Percentiles rank a stretch among this genome's conserved stretches.
Conservation (phyloP, 2,113 vertebrate genomes). For the Aplodontia rufa region DNA sequence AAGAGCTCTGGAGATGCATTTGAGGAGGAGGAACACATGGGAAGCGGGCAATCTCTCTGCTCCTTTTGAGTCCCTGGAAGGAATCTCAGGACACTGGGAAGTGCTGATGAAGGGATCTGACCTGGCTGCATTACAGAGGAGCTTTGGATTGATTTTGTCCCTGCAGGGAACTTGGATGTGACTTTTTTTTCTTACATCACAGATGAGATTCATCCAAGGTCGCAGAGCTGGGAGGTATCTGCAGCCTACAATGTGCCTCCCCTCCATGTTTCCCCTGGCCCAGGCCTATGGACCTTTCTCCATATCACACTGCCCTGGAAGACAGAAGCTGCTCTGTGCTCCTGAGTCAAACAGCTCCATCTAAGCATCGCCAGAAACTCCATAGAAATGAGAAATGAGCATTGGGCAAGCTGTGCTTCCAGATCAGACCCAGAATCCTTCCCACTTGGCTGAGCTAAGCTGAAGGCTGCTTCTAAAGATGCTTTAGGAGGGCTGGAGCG, state of each 20-base stretch:
- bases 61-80: not conserved
- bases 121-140: not conserved
- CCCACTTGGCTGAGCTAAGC: not conserved
- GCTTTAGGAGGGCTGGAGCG: no score
- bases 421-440: not conserved
- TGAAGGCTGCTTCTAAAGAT: not conserved
- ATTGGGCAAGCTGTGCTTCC: not conserved
- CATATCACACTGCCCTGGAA: not conserved
- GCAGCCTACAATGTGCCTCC: accelerated
- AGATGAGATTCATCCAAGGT: not conserved
- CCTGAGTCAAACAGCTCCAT: not conserved
- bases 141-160: not conserved
- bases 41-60: no score
- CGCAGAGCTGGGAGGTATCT: not conserved
- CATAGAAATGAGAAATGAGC: not conserved
- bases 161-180: not conserved
- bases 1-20: not conserved
- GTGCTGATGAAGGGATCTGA: no score
- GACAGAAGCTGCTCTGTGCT: not conserved
- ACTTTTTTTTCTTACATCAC: not conserved
- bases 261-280: not conserved
- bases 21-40: not conserved
- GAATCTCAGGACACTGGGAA: not conserved
- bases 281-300: not conserved
- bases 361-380: not conserved